Evolutionary conservation across 2,888 invertebrate species (phyloP).

Genomic region (Rotaria magnacalcarata): DNA sequence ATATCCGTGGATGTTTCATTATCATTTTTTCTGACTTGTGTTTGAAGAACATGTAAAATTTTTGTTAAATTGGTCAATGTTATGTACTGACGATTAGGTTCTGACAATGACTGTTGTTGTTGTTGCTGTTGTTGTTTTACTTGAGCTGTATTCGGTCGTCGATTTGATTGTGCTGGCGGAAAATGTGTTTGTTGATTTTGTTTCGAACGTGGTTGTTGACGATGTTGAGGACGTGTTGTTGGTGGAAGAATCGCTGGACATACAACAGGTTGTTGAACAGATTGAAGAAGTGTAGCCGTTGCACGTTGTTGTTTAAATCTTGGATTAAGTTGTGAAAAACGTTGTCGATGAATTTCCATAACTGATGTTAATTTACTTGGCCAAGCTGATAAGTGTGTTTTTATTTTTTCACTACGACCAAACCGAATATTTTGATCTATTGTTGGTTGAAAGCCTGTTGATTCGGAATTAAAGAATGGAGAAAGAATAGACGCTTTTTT

Average conservation of each 20-base stretch:
- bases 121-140: background rate
- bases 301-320: background rate
- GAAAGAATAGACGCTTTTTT: background rate
- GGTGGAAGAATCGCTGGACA: background rate
- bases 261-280: background rate
- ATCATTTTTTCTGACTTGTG: background rate
- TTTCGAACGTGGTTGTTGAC: background rate
- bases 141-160: background rate
- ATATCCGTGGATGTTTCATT: background rate
- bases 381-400: background rate
- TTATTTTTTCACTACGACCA: background rate
- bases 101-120: background rate
- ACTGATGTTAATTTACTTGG: background rate
- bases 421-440: background rate
- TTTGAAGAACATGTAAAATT: conserved; percentile 5
- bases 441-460: conserved; percentile 9
- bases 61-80: conserved; percentile 8
- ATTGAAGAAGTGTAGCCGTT: background rate
- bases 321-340: conserved; percentile 32
- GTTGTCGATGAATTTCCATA: conserved; percentile 18
- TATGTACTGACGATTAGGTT: background rate
- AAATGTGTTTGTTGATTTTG: background rate
- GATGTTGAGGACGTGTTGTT: background rate
- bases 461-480: background rate
- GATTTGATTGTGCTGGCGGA: background rate